Evolutionary conservation across 2,797 vertebrate genomes (phyloP).

Genomic region (Siniperca undulata): DNA sequence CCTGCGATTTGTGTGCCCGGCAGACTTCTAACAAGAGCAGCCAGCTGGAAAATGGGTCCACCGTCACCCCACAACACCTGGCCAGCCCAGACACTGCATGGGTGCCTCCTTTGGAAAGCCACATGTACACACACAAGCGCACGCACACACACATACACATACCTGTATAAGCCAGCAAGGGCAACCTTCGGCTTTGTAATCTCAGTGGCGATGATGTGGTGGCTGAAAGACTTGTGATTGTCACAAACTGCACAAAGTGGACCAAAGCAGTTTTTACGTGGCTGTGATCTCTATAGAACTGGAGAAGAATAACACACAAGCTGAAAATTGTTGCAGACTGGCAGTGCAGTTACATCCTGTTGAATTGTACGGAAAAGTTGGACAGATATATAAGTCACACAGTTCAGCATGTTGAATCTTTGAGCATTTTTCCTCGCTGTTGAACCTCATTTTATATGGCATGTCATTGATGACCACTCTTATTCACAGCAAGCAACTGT

Average conservation of each 20-base stretch:
- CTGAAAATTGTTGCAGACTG: slow-evolving; percentile 9
- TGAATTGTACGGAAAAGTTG: slow-evolving; percentile 22
- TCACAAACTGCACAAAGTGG: slow-evolving; percentile 56
- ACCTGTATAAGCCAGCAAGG: slow-evolving; percentile 27
- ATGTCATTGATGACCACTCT: slow-evolving; percentile 17
- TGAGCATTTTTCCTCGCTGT: slow-evolving; percentile 2
- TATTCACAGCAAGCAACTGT: not conserved
- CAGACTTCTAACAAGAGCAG: slow-evolving; percentile 89
- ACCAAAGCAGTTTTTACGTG: slow-evolving; percentile 42
- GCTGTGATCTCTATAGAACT: slow-evolving; percentile 57
- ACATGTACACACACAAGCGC: slow-evolving; percentile 26
- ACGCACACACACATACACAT: not conserved
- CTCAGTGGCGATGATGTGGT: slow-evolving; percentile 54
- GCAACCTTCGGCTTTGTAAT: slow-evolving; percentile 68
- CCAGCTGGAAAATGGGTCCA: slow-evolving; percentile 92
- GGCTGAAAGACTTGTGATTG: slow-evolving; percentile 63
- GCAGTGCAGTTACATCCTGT: slow-evolving; percentile 26
- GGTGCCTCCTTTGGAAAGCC: slow-evolving; percentile 66
- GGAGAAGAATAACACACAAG: slow-evolving; percentile 42
- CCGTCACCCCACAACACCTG: slow-evolving; percentile 85
- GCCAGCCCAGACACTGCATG: slow-evolving; percentile 59
- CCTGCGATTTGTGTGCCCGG: slow-evolving; percentile 85
- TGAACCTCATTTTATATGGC: slow-evolving; percentile 26
- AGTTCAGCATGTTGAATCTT: slow-evolving; percentile 34
- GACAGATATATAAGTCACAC: slow-evolving; percentile 36